phyloP scores from a whole-genome alignment of 2,113 vertebrate genomes.

The Azemiops feae region DNA sequence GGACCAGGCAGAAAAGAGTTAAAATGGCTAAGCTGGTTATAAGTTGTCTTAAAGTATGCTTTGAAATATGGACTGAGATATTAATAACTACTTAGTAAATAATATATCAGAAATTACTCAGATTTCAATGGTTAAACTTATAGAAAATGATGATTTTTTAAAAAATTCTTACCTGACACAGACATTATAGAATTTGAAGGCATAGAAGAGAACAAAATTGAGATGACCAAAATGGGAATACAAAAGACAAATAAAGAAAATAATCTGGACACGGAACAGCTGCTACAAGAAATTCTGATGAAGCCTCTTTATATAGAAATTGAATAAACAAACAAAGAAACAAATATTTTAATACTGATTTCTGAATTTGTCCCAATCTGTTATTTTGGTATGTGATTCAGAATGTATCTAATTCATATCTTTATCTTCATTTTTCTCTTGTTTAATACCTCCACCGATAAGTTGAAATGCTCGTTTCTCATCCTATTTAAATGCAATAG shows the following conservation, averaged over 20 bases:
- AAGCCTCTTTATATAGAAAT: neutral
- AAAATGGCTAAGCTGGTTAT: neutral
- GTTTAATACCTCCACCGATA: neutral
- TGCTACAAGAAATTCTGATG: neutral
- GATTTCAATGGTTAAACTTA: neutral
- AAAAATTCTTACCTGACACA: neutral
- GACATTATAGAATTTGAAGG: neutral
- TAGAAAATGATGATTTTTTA: neutral
- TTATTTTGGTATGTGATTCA: neutral
- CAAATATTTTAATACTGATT: neutral
- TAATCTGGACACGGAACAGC: neutral
- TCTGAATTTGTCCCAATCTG: neutral
- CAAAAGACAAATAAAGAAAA: neutral
- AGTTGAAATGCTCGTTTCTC: neutral
- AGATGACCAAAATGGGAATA: neutral
- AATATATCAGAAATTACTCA: neutral
- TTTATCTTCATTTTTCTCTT: neutral
- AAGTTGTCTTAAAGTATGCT: neutral
- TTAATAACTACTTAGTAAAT: neutral
- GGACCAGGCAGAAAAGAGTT: neutral
- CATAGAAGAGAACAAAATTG: neutral
- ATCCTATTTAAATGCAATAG: neutral
- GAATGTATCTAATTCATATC: neutral
- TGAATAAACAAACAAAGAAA: neutral
- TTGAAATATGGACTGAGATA: neutral